Evolutionary conservation across 2,113 vertebrate genomes (phyloP).

Genomic region (Himantopus leucocephalus): DNA sequence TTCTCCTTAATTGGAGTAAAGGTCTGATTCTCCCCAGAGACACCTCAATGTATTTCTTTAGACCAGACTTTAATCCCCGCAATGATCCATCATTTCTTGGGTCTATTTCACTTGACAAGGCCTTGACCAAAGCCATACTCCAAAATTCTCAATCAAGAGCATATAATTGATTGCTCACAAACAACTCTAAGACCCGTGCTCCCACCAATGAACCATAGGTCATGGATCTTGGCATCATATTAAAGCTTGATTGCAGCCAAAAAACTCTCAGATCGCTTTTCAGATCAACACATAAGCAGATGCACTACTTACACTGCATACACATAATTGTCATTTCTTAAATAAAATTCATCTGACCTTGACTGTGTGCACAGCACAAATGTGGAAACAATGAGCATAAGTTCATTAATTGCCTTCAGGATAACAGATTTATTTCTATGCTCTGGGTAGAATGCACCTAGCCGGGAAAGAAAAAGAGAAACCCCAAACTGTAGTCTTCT

Average conservation of each 20-base stretch:
- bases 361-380: neutral
- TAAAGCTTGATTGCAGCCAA: neutral
- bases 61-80: constrained; percentile 2
- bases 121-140: constrained; percentile 12
- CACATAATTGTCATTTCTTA: neutral
- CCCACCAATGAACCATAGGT: neutral
- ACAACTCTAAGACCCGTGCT: neutral
- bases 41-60: neutral
- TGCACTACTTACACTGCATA: neutral
- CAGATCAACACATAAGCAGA: neutral
- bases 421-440: neutral
- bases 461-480: neutral
- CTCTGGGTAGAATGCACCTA: neutral
- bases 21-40: constrained; percentile 1
- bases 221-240: neutral
- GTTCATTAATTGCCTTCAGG: neutral
- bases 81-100: constrained; percentile 34
- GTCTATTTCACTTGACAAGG: constrained; percentile 33
- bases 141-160: constrained; percentile 9
- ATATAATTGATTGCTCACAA: constrained; percentile 7
- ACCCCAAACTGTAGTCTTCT: neutral
- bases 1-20: neutral
- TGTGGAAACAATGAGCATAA: neutral
- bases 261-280: neutral
- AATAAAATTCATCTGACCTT: constrained; percentile 18